A percentile compares a stretch with the other conserved stretches of the same genome.
Evolutionary conservation across 2,113 vertebrate genomes (phyloP).

Genomic region (Grammomys surdaster): DNA sequence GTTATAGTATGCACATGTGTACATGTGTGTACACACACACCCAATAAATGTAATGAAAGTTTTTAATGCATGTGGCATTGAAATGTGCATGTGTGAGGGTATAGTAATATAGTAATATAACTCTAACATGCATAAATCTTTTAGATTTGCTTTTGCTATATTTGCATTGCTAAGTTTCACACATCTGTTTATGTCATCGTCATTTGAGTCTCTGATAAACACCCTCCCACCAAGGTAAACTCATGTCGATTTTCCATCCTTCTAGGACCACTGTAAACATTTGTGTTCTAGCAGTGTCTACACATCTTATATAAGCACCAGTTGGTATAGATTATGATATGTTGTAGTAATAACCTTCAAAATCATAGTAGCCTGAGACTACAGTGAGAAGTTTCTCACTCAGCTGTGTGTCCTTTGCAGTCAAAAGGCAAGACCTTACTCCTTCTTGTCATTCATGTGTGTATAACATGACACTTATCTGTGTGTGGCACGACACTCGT

Average conservation of each 20-base stretch:
- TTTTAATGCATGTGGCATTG: not conserved
- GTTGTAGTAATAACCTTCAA: not conserved
- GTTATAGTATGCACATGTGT: not conserved
- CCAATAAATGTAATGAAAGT: not conserved
- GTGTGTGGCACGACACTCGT: too few relatives aligned
- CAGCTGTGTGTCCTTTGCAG: not conserved
- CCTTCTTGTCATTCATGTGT: not conserved
- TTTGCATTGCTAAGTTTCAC: not conserved
- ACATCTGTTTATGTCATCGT: not conserved
- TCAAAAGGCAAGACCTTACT: not conserved
- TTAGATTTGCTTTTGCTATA: conserved; percentile 6
- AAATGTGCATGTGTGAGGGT: not conserved
- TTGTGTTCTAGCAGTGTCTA: not conserved
- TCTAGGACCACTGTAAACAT: not conserved
- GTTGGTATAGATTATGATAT: not conserved
- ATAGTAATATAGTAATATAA: not conserved
- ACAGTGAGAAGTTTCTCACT: not conserved
- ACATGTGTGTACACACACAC: not conserved
- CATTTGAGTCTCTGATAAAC: conserved; percentile 12
- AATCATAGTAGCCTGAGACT: not conserved
- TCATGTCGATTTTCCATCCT: not conserved
- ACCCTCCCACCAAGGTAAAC: not conserved
- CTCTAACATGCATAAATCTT: not conserved
- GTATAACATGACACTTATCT: too few relatives aligned
- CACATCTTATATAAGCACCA: not conserved